phyloP scores from a whole-genome alignment of 2,797 vertebrate genomes.

The Scomberomorus guttatus region DNA sequence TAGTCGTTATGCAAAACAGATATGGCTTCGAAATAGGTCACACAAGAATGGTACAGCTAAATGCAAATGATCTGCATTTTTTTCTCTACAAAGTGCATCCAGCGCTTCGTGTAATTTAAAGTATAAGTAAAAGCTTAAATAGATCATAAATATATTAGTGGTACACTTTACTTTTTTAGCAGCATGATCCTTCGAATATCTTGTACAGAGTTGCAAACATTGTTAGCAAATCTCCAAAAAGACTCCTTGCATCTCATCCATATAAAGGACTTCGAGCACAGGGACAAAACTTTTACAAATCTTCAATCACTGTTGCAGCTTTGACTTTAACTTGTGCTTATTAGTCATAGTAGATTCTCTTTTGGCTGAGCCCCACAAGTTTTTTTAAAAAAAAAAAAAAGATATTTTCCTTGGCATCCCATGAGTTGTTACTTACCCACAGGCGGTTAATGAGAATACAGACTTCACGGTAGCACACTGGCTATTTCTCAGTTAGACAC shows the following conservation, averaged over 20 bases:
- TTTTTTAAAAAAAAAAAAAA: slow-evolving; percentile 24
- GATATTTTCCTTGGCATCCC: slow-evolving; percentile 28
- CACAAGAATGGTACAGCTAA: background rate
- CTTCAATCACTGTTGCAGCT: slow-evolving; percentile 44
- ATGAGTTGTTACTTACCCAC: slow-evolving; percentile 46
- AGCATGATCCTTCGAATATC: slow-evolving; percentile 3
- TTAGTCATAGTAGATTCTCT: slow-evolving; percentile 35
- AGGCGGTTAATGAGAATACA: slow-evolving; percentile 59
- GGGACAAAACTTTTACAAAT: slow-evolving; percentile 46
- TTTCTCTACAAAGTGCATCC: background rate
- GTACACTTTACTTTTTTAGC: background rate
- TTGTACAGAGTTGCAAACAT: slow-evolving; percentile 12
- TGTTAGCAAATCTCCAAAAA: slow-evolving; percentile 25
- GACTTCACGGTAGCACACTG: slow-evolving; percentile 9
- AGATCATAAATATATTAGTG: slow-evolving; percentile 3
- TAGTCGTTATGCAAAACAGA: slow-evolving; percentile 24
- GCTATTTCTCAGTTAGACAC: slow-evolving; percentile 11
- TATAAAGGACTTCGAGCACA: slow-evolving; percentile 46
- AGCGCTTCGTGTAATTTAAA: slow-evolving; percentile 25
- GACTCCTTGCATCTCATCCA: slow-evolving; percentile 18
- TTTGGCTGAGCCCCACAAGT: slow-evolving; percentile 31
- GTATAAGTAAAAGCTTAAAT: slow-evolving; percentile 34
- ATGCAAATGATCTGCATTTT: background rate
- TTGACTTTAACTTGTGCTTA: slow-evolving; percentile 50
- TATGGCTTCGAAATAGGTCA: slow-evolving; percentile 20